Percentiles rank a stretch among this genome's conserved stretches.
Evolutionary conservation across 1,140 invertebrate genomes (phyloP).

Genomic region (Cyphomyrmex costatus): DNA sequence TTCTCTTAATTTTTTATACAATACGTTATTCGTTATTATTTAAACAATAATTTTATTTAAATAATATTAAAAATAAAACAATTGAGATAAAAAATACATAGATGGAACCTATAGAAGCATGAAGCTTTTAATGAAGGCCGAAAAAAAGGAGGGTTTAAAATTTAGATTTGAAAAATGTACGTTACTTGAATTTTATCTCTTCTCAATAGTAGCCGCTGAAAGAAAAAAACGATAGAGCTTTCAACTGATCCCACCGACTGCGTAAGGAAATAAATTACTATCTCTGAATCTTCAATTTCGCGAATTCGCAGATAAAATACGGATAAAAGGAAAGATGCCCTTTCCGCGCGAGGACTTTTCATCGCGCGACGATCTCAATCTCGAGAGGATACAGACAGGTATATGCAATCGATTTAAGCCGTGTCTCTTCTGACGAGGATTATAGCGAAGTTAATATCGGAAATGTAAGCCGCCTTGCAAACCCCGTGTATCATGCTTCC

Average conservation of each 20-base stretch:
- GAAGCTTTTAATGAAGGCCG: neutral
- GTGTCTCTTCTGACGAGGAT: constrained; percentile 43
- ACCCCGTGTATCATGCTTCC: neutral
- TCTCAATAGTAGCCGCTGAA: neutral
- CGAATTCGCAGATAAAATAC: constrained; percentile 23
- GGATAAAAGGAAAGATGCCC: constrained; percentile 13
- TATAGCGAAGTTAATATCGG: constrained; percentile 47
- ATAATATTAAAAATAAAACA: neutral
- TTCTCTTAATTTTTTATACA: neutral
- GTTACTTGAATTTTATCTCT: neutral
- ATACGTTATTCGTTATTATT: neutral
- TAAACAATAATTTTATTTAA: neutral
- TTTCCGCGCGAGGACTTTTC: constrained; percentile 38
- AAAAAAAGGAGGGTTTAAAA: neutral
- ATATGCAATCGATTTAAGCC: constrained; percentile 40
- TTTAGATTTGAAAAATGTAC: constrained; percentile 28
- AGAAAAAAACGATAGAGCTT: neutral
- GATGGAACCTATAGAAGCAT: neutral
- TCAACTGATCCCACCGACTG: neutral
- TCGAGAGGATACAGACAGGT: constrained; percentile 5
- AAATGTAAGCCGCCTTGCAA: constrained; percentile 37
- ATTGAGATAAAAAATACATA: neutral
- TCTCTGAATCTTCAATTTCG: constrained; percentile 46
- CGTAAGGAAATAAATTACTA: constrained; percentile 57
- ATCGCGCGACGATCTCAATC: constrained; percentile 33